A percentile compares a stretch with the other conserved stretches of the same genome.
Conservation (phyloP, 2,888 invertebrate species). For the Oligia latruncula region DNA sequence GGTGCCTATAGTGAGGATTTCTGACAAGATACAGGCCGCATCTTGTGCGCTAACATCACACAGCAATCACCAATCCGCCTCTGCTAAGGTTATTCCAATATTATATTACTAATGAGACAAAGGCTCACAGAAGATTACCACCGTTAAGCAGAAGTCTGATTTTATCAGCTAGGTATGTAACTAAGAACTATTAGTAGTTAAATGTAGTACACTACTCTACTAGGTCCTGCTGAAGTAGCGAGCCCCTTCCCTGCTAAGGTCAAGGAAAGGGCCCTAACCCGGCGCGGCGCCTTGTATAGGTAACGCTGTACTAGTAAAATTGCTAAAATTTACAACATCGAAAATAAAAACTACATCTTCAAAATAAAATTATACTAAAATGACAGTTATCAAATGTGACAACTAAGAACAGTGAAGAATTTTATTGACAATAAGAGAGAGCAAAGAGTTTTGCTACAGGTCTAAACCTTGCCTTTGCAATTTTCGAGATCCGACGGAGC, state of each 20-base stretch:
- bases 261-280: constrained; percentile 3
- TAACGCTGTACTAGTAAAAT: constrained; percentile 46
- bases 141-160: background rate
- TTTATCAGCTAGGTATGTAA: background rate
- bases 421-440: background rate
- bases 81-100: background rate
- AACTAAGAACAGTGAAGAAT: background rate
- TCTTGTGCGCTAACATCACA: background rate
- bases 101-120: background rate
- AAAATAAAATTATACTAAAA: constrained; percentile 40
- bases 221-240: background rate
- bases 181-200: constrained; percentile 11
- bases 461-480: constrained; percentile 2
- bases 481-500: background rate
- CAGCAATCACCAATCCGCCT: background rate
- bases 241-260: background rate
- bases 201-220: constrained; percentile 40
- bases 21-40: background rate
- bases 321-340: constrained; percentile 29
- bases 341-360: constrained; percentile 25
- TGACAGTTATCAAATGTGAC: constrained; percentile 31
- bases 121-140: background rate
- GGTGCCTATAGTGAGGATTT: background rate
- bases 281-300: constrained; percentile 26
- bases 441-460: constrained; percentile 26